A percentile compares a stretch with the other conserved stretches of the same genome.
These are phyloP conservation scores for Leiothrix lutea DNA, from an alignment of 2,113 vertebrate species.

Conservation along the genomic window DNA sequence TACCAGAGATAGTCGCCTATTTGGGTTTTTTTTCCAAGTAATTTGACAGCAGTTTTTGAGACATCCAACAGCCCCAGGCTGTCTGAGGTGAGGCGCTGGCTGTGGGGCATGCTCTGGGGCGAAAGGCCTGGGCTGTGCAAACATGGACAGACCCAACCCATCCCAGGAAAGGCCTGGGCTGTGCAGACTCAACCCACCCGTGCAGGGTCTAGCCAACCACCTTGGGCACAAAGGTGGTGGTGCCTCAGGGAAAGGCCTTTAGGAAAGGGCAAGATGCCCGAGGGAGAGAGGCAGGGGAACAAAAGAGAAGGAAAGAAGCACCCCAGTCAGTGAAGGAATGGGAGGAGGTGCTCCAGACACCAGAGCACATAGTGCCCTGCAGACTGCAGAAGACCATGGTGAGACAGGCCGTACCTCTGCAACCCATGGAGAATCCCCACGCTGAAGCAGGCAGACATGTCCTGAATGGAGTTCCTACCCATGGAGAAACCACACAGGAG, in stretches of 20 bases:
- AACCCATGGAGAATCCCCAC: not conserved
- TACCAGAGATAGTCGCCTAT: accelerated
- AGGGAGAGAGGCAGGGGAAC: not conserved
- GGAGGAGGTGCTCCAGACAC: not conserved
- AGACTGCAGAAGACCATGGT: not conserved
- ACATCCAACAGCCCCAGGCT: not conserved
- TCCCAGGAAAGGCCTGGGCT: too few species aligned
- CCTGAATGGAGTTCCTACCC: not conserved
- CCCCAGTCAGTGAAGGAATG: not conserved
- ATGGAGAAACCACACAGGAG: not conserved
- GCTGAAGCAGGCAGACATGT: not conserved
- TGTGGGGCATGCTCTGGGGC: accelerated
- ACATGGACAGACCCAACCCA: accelerated
- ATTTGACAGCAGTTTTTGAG: not conserved
- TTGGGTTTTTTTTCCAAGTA: not conserved
- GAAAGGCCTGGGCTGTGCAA: too few species aligned
- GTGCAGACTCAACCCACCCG: accelerated
- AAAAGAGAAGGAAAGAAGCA: not conserved
- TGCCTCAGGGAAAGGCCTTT: not conserved
- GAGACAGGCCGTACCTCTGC: not conserved
- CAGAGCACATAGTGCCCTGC: not conserved
- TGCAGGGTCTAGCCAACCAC: accelerated
- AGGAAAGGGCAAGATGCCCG: not conserved
- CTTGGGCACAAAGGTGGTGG: accelerated
- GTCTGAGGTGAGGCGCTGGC: accelerated